Percentiles rank a stretch among this genome's conserved stretches.
Conservation (phyloP, 2,888 invertebrate genomes). For the Melanargia galathea region DNA sequence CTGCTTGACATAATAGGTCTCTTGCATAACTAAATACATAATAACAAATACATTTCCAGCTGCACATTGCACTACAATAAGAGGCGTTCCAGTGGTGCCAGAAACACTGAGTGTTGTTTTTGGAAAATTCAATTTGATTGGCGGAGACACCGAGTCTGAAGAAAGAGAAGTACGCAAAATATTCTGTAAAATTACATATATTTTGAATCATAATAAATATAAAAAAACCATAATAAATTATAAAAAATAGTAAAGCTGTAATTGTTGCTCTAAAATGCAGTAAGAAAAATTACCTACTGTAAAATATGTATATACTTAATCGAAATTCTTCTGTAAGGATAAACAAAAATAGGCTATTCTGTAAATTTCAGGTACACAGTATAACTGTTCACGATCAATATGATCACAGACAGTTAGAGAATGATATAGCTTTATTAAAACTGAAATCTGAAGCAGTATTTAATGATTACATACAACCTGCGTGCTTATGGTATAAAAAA, state of each 20-base stretch:
- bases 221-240: no score
- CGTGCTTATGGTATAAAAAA: conserved; percentile 52
- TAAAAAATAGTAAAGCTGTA: no score
- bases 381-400: conserved; percentile 50
- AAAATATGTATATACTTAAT: no score
- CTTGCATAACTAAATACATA: no score
- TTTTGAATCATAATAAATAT: no score
- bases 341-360: no score
- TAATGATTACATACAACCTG: conserved; percentile 57
- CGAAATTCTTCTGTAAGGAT: no score
- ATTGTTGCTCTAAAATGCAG: no score
- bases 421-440: conserved; percentile 59
- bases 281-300: no score
- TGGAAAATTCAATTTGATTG: conserved; percentile 57
- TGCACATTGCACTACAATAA: conserved; percentile 53
- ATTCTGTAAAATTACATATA: no score
- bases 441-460: conserved; percentile 50
- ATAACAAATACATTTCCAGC: conserved; percentile 46
- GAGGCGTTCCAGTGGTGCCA: conserved; percentile 47
- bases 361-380: conserved; percentile 47
- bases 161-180: conserved; percentile 51
- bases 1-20: no score
- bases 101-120: conserved; percentile 52
- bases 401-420: conserved; percentile 41
- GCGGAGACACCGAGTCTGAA: conserved; percentile 52